phyloP scores from a whole-genome alignment of 2,113 vertebrate genomes.

The Addax nasomaculatus region DNA sequence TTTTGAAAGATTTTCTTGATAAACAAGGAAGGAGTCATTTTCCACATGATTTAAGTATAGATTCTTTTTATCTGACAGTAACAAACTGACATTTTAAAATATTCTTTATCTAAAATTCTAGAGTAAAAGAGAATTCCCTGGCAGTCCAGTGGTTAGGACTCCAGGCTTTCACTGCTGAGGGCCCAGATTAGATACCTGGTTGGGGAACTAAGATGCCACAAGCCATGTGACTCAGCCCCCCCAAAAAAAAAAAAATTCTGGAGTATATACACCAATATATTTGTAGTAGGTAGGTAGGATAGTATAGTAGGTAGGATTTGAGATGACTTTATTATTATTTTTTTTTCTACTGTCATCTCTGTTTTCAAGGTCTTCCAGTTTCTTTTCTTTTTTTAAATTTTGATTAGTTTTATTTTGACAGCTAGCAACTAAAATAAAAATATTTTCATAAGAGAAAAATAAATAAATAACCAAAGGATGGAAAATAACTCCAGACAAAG shows the following conservation, averaged over 20 bases:
- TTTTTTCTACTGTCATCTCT: not conserved
- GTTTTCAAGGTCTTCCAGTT: not conserved
- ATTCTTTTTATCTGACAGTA: not conserved
- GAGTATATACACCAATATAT: not conserved
- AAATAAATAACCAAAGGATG: not conserved
- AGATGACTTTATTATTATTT: not conserved
- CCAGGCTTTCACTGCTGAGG: not conserved
- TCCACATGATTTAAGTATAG: not conserved
- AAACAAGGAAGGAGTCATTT: not conserved
- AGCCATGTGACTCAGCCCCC: no score
- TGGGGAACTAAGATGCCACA: not conserved
- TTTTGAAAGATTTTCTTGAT: not conserved
- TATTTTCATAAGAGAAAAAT: not conserved
- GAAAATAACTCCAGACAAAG: not conserved
- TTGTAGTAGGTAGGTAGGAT: not conserved
- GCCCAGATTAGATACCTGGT: not conserved
- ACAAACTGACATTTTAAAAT: not conserved
- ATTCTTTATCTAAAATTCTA: not conserved
- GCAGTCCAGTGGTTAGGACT: not conserved
- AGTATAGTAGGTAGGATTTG: not conserved
- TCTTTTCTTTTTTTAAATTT: not conserved
- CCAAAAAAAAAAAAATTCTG: not conserved
- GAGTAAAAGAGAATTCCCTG: not conserved
- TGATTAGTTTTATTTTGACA: not conserved
- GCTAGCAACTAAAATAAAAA: not conserved